phyloP scores from a whole-genome alignment of 2,113 vertebrate genomes.

The Strigops habroptila region DNA sequence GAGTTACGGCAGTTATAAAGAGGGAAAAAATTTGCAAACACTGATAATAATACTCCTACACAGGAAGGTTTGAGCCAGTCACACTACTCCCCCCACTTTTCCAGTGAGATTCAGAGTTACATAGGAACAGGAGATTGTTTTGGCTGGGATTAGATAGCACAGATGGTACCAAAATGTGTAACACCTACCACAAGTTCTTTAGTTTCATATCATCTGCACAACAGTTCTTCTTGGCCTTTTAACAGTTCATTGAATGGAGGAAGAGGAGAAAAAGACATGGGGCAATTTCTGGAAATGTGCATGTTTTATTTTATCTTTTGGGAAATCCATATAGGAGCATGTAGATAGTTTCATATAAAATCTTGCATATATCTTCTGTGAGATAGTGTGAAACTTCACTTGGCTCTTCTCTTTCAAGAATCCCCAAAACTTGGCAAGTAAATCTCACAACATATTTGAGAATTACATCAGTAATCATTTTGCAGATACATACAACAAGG shows the following conservation, averaged over 20 bases:
- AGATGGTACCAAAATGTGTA: constrained; percentile 54
- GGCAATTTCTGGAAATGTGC: constrained; percentile 32
- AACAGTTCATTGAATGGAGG: constrained; percentile 38
- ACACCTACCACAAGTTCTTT: constrained; percentile 51
- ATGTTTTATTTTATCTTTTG: constrained; percentile 40
- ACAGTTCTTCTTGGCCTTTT: constrained; percentile 46
- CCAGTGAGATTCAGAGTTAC: constrained; percentile 53
- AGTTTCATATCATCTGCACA: constrained; percentile 33
- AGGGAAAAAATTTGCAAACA: constrained; percentile 66
- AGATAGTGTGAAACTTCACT: constrained; percentile 61
- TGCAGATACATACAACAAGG: not conserved
- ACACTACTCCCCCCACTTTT: constrained; percentile 47
- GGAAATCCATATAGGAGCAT: constrained; percentile 13
- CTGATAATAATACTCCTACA: constrained; percentile 70
- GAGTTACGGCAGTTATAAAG: constrained; percentile 64
- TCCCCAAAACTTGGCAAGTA: constrained; percentile 52
- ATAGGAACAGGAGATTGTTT: constrained; percentile 36
- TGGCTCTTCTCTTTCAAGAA: constrained; percentile 55
- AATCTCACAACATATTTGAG: constrained; percentile 50
- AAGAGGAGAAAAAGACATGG: constrained; percentile 38
- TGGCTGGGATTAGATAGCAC: constrained; percentile 55
- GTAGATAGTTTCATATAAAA: constrained; percentile 14
- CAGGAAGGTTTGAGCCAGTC: constrained; percentile 53
- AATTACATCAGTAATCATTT: constrained; percentile 41
- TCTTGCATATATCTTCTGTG: constrained; percentile 50